Conservation (phyloP, 2,113 vertebrate species). For the Symphodus melops region DNA sequence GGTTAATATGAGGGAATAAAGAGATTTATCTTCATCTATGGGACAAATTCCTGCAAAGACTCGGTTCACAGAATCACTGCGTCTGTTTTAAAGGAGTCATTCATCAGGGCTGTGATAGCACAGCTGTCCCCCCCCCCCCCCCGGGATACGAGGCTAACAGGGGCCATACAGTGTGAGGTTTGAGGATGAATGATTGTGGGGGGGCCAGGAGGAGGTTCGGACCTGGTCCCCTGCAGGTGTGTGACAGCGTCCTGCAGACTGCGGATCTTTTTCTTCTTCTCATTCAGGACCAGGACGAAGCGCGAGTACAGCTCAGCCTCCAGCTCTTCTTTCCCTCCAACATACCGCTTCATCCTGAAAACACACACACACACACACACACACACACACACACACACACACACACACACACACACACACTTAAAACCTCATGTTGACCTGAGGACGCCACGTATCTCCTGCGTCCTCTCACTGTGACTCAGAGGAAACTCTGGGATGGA, state of each 20-base stretch:
- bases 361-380: constrained; percentile 3
- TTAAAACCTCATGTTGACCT: not conserved
- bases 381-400: constrained; percentile 3
- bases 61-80: too few relatives aligned
- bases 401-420: constrained; percentile 3
- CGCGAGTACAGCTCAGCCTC: constrained; percentile 89
- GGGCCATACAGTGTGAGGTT: too few relatives aligned
- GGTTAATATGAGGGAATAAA: too few relatives aligned
- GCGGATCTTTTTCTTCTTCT: constrained; percentile 94
- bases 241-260: constrained; percentile 82
- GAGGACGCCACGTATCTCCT: not conserved
- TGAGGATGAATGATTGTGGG: too few relatives aligned
- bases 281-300: constrained; percentile 91
- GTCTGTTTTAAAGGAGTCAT: too few relatives aligned
- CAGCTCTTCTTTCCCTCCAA: constrained; percentile 85
- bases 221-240: constrained; percentile 74
- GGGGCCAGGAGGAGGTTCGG: not conserved
- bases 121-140: too few relatives aligned
- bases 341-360: constrained; percentile 87
- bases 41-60: too few relatives aligned
- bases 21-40: too few relatives aligned
- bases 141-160: too few relatives aligned
- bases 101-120: too few relatives aligned
- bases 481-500: constrained; percentile 1
- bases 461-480: not conserved